Percentiles rank a stretch among this genome's conserved stretches.
These are phyloP conservation scores for Anadara kagoshimensis DNA, from an alignment of 1,140 invertebrate species.

Conservation along the genomic window DNA sequence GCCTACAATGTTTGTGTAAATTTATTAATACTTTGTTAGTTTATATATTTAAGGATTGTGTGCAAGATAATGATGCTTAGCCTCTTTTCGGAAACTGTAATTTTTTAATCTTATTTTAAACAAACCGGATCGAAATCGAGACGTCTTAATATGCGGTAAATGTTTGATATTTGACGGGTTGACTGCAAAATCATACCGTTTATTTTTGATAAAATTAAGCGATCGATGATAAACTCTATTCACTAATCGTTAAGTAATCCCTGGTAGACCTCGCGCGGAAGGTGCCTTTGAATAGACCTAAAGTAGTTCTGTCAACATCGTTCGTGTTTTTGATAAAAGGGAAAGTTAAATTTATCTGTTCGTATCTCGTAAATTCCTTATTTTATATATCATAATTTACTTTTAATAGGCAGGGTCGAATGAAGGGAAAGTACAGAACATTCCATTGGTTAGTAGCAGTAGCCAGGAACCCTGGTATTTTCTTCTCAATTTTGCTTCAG, in stretches of 20 bases:
- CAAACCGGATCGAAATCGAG: no score
- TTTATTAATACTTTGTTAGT: no score
- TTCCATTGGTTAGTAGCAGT: slow-evolving; percentile 22
- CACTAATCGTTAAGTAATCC: slow-evolving; percentile 13
- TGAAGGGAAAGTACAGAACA: slow-evolving; percentile 23
- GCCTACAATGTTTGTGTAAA: no score
- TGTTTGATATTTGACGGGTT: no score
- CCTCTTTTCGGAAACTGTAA: no score
- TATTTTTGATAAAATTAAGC: no score
- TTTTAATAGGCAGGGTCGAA: slow-evolving; percentile 45
- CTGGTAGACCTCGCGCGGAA: slow-evolving; percentile 25
- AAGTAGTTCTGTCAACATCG: slow-evolving; percentile 20
- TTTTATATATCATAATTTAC: slow-evolving; percentile 45
- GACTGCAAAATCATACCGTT: no score
- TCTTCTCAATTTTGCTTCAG: slow-evolving; percentile 11
- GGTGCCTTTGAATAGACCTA: slow-evolving; percentile 10
- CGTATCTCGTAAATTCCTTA: slow-evolving; percentile 43
- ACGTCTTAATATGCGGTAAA: no score
- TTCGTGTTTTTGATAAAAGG: slow-evolving; percentile 42
- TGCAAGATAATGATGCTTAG: no score
- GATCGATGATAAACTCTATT: neutral
- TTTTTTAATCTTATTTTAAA: no score
- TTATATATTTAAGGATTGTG: no score
- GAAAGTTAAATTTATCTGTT: slow-evolving; percentile 37
- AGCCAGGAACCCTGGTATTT: slow-evolving; percentile 30